Base-by-base conservation (phyloP, 2,797 vertebrate genomes). In the Numenius phaeopus region DNA sequence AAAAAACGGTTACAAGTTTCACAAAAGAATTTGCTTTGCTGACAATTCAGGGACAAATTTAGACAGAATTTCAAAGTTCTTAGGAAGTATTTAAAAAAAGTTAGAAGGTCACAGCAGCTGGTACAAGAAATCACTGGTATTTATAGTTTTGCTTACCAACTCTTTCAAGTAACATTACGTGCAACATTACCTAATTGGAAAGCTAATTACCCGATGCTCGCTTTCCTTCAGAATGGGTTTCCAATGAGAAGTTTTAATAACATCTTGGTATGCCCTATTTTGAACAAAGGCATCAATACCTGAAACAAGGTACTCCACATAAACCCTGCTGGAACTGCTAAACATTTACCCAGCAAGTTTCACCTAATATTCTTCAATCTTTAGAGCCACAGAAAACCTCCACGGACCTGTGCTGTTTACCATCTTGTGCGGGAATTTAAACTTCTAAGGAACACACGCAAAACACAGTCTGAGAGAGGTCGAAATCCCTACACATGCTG, bases 381-480 rank as follows among this genome's bases (percentile, higher is more conserved):
- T 79, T 52, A 57, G 29, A 80, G 52, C 3, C 65, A 81, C 62
- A 46, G 39, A 64, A 59, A 72, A 27, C 8, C 16, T 67, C 54
- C 55, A 15, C 0, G 4, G 42, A 72, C 46, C 39, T 6, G 1
- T 2, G 37, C 22, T 30, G 13, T 76, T 47, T 24, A 52, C 30
- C 18, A n/a, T 1, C 39, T 55, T 42, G n/a, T 5, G 19, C 10
- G 17, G 44, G n/a, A 55, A 55, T 69, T 79, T 55, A 57, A 29
- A 71, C 14, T 32, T 87, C 32, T 44, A 29, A 55, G 23, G 42
- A 92, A 29, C 7, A 30, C 4, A 26, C 5, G 10, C 52, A 59
- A 86, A 88, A 54, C 40, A 23, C 4, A 37, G 19, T 23, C 17
- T 64, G 49, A 70, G 66, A 39, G 10, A 22, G 19, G 22, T 64